These are phyloP conservation scores for Parazoanthus atlanticus DNA, from an alignment of 92 coral and sea anemone species.

Conservation along the genomic window DNA sequence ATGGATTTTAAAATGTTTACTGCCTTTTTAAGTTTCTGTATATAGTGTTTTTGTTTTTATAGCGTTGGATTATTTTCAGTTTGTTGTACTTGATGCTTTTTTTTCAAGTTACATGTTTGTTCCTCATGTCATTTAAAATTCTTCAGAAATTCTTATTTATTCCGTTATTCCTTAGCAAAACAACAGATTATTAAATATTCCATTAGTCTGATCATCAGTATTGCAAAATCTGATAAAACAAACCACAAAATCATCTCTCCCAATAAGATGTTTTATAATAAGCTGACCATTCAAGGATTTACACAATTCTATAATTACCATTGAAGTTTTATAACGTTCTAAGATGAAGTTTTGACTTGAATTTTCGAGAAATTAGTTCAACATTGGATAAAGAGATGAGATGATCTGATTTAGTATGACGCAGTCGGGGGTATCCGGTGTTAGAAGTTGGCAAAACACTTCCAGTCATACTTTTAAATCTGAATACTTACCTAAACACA, in stretches of 20 bases:
- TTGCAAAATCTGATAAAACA: neutral
- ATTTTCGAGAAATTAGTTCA: neutral
- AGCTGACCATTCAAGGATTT: neutral
- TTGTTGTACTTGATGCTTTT: neutral
- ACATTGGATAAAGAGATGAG: neutral
- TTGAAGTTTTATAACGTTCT: no score
- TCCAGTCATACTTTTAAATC: neutral
- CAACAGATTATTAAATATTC: neutral
- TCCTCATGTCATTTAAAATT: neutral
- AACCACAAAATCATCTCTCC: neutral
- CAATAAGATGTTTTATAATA: neutral
- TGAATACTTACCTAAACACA: conserved; percentile 36
- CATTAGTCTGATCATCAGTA: neutral
- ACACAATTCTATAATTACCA: neutral
- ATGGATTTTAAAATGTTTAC: neutral
- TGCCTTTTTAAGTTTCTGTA: neutral
- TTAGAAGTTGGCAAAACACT: neutral
- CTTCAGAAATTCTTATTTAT: neutral
- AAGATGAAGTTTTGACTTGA: neutral
- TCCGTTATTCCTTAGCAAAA: neutral
- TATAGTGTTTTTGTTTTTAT: neutral
- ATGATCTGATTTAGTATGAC: neutral
- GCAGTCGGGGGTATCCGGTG: neutral
- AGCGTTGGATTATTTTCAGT: neutral
- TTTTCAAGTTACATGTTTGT: neutral